Percentiles rank a stretch among this genome's conserved stretches.
phyloP scores from a whole-genome alignment of 2,888 invertebrate species.

The Marronus borbonicus region DNA sequence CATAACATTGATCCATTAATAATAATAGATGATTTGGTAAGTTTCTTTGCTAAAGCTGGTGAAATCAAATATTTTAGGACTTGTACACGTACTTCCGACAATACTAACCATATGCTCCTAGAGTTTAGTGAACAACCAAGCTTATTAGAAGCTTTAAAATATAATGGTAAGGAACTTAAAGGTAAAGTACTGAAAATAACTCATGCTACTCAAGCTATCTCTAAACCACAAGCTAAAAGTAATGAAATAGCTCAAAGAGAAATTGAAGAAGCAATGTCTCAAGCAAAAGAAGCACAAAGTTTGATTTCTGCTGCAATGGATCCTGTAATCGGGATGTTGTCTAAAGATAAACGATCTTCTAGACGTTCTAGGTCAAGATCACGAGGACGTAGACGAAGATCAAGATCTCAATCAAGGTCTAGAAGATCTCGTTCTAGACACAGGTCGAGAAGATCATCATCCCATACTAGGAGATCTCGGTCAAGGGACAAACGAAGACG shows the following conservation, averaged over 20 bases:
- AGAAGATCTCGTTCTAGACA: slow-evolving; percentile 75
- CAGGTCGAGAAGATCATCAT: slow-evolving; percentile 73
- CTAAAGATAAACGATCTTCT: slow-evolving; percentile 85
- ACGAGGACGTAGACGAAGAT: slow-evolving; percentile 69
- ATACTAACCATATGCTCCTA: slow-evolving; percentile 86
- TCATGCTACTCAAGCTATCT: slow-evolving; percentile 93
- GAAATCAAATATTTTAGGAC: slow-evolving; percentile 96
- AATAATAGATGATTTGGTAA: slow-evolving; percentile 86
- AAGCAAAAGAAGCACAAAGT: slow-evolving; percentile 96
- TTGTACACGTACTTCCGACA: slow-evolving; percentile 87
- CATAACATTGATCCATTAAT: slow-evolving; percentile 83
- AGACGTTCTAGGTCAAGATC: slow-evolving; percentile 67
- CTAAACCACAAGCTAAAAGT: slow-evolving; percentile 94
- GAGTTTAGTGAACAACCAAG: slow-evolving; percentile 95
- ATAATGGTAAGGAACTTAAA: slow-evolving; percentile 86
- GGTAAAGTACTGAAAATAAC: slow-evolving; percentile 81
- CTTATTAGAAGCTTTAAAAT: slow-evolving; percentile 87
- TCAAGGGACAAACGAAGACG: slow-evolving; percentile 71
- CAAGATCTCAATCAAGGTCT: slow-evolving; percentile 79
- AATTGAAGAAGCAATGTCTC: slow-evolving; percentile 97
- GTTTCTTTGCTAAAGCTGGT: slow-evolving; percentile 88
- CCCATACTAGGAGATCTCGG: slow-evolving; percentile 74
- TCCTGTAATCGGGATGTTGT: slow-evolving; percentile 89
- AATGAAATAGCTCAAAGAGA: slow-evolving; percentile 96
- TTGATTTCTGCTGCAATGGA: slow-evolving; percentile 95